A percentile compares a stretch with the other conserved stretches of the same genome.
These are phyloP conservation scores for Latrodectus geometricus DNA, from an alignment of 1,140 invertebrate species.

Conservation along the genomic window DNA sequence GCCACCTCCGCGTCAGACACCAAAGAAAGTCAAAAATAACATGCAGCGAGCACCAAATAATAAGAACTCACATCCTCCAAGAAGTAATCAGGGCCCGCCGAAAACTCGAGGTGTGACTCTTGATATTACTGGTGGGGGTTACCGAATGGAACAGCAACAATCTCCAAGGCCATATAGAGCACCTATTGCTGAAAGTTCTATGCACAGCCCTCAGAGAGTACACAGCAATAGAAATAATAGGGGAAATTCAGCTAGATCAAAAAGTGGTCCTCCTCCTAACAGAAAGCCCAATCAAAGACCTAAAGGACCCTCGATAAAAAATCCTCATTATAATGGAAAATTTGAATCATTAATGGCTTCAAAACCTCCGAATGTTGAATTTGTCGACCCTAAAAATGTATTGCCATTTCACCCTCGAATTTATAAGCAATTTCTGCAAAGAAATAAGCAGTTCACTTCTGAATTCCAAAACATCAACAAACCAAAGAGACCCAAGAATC, in stretches of 20 bases:
- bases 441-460: slow-evolving; percentile 11
- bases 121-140: slow-evolving; percentile 52
- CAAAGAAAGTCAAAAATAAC: not conserved
- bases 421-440: slow-evolving; percentile 47
- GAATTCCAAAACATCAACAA: slow-evolving; percentile 15
- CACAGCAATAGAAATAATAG: not conserved
- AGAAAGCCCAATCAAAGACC: slow-evolving; percentile 19
- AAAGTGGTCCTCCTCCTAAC: slow-evolving; percentile 4
- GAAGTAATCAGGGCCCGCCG: not conserved
- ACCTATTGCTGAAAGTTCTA: slow-evolving; percentile 13
- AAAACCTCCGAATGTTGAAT: slow-evolving; percentile 45
- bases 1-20: not conserved
- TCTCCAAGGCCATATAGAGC: slow-evolving; percentile 29
- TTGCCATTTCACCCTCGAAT: slow-evolving; percentile 40
- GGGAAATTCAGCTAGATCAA: not conserved
- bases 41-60: not conserved
- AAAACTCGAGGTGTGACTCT: slow-evolving; percentile 39
- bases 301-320: slow-evolving; percentile 26
- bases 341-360: slow-evolving; percentile 35
- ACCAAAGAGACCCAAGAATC: not conserved
- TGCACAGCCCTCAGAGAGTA: not conserved
- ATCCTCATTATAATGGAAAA: slow-evolving; percentile 44
- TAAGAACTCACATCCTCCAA: not conserved
- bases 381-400: slow-evolving; percentile 54
- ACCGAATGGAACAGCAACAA: slow-evolving; percentile 24